These are phyloP conservation scores for Physeter macrocephalus DNA, from an alignment of 2,113 vertebrate species.

Conservation along the genomic window DNA sequence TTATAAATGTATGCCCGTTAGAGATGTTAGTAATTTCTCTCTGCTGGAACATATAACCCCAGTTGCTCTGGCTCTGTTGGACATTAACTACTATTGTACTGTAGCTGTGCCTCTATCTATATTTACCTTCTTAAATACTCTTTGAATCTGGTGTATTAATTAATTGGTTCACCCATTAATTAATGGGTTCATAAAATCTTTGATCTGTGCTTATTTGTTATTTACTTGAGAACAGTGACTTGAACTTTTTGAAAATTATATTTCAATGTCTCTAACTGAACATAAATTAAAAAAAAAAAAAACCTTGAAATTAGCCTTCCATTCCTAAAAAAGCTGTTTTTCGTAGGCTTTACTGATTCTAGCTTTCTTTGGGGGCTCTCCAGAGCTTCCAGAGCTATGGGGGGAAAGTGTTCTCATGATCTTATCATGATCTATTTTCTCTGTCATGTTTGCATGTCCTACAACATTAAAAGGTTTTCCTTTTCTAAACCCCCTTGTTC, in stretches of 20 bases:
- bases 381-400: rapidly evolving
- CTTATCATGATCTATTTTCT: background rate
- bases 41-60: background rate
- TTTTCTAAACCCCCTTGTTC: background rate
- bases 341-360: rapidly evolving
- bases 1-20: background rate
- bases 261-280: background rate
- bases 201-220: background rate
- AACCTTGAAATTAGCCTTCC: background rate
- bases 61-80: background rate
- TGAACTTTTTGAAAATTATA: background rate
- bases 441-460: rapidly evolving
- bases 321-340: background rate
- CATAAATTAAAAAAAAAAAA: background rate
- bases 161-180: too few species aligned
- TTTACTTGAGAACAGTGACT: background rate
- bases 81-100: background rate
- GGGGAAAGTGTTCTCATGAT: background rate
- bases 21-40: background rate
- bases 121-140: background rate
- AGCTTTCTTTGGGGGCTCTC: background rate
- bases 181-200: background rate
- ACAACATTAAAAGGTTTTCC: too few species aligned
- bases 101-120: rapidly evolving
- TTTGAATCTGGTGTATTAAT: background rate